Conservation (phyloP, 2,888 invertebrate species). For the Ferrisia virgata region DNA sequence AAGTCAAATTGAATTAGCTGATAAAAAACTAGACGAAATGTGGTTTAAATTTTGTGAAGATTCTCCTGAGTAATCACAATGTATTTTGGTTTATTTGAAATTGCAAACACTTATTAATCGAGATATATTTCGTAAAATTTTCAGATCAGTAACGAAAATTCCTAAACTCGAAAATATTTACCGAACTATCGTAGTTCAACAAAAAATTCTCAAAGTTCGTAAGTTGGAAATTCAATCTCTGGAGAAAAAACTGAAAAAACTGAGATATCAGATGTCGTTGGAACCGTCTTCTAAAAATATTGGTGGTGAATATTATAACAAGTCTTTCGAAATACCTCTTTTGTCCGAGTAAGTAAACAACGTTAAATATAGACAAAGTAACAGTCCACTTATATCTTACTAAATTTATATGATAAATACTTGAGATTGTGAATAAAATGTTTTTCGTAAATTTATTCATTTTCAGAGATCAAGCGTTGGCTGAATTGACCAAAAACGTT, state of each 20-base stretch:
- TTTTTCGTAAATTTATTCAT: neutral
- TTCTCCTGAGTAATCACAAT: neutral
- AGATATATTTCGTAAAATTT: too few species aligned
- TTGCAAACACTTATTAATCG: neutral
- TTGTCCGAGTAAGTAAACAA: neutral
- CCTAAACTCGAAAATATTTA: constrained; percentile 33
- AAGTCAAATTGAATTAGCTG: constrained; percentile 69
- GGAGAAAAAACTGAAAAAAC: neutral
- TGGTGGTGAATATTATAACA: neutral
- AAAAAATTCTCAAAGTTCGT: constrained; percentile 25
- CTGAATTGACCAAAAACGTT: constrained; percentile 31
- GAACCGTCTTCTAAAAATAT: neutral
- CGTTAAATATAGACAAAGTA: too few species aligned
- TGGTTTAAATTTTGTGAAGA: constrained; percentile 28
- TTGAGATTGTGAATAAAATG: too few species aligned
- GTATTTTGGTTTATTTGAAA: neutral
- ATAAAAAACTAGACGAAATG: constrained; percentile 63
- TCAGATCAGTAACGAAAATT: neutral
- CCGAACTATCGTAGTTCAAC: constrained; percentile 9
- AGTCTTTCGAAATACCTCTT: neutral
- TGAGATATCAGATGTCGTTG: neutral
- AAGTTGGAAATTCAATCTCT: constrained; percentile 15
- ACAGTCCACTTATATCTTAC: too few species aligned
- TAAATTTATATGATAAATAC: too few species aligned
- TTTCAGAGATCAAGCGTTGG: constrained; percentile 3